These are phyloP conservation scores for Porites australiensis DNA, from an alignment of 64 coral and sea anemone species.

Conservation along the genomic window DNA sequence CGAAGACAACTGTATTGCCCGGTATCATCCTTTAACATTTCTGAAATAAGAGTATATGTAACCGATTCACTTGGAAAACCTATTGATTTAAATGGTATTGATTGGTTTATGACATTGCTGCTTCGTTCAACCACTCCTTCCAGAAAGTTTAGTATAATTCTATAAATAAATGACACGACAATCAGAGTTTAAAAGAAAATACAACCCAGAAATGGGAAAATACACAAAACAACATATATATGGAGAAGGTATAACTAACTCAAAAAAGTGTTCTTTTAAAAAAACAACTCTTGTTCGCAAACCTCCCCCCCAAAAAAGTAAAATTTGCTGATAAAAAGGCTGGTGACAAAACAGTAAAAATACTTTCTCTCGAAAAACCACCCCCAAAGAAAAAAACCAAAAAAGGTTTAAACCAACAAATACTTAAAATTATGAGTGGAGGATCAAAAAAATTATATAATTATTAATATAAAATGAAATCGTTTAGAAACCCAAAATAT, in stretches of 20 bases:
- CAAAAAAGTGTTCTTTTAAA: background rate
- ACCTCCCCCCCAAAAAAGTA: background rate
- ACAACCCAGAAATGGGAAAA: background rate
- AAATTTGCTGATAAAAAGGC: background rate
- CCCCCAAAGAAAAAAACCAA: background rate
- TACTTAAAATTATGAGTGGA: background rate
- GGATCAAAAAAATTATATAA: background rate
- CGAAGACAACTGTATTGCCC: background rate
- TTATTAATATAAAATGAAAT: background rate
- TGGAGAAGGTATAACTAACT: background rate
- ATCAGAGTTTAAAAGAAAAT: background rate
- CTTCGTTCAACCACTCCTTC: slow-evolving; percentile 1
- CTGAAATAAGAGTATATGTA: slow-evolving; percentile 17
- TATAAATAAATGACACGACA: background rate
- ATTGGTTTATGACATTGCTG: slow-evolving; percentile 14
- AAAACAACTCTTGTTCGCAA: background rate
- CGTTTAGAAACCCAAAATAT: background rate
- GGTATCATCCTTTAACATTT: background rate
- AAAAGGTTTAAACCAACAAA: background rate
- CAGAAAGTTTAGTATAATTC: background rate
- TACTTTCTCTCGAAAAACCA: background rate
- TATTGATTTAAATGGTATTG: slow-evolving; percentile 50
- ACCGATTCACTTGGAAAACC: slow-evolving; percentile 27
- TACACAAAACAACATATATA: background rate
- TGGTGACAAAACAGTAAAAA: background rate